Evolutionary conservation across 2,888 invertebrate species (phyloP), one percentile per base, ranked within the genome.

Genomic region (Pteria penguin): DNA sequence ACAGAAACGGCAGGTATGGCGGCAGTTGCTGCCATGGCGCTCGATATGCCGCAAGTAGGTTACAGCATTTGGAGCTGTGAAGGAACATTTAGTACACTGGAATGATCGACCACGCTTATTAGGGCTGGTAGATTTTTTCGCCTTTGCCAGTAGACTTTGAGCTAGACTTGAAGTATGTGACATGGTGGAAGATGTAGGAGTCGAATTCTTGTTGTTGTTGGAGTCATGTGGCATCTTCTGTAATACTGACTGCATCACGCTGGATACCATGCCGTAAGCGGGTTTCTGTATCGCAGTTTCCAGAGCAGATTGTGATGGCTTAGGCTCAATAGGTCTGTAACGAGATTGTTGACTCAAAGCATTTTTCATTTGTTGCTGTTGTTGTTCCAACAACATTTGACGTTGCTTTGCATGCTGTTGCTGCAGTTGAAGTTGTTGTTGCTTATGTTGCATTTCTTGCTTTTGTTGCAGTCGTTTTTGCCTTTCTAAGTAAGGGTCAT

Each of bases 1-100:
- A 81, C 91, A 90, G 77, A 85, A 87, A 60, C 84, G 81, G 72
- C 90, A 90, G 4, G 85, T 88, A 61, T 88, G 88, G n/a, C 84
- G 82, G 70, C 87, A 82, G 67, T 87, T 87, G 71, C 87, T 87
- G n/a, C 87, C 88, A 81, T 89, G 89, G 27, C 86, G 71, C 55
- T 88, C 87, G 61, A 86, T 86, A 73, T 90, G 90, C 3, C 87
- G 81, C 5, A 86, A 82, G 62, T 87, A 89, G 0, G 87, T 87
- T 4, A 85, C 83, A 11, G 85, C 80, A 79, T 84, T 86, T 8
- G 87, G 86, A 31, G 86, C 86, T 2, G 85, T 86, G 72, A 87
- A 90, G 27, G 85, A 84, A 73, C 90, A 90, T 62, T 87, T 89
- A 26, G 86, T 87, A 73, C 90, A 90, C 61, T 86, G 86, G 79